phyloP scores from a whole-genome alignment of 2,113 vertebrate genomes.

The Silurus asotus region DNA sequence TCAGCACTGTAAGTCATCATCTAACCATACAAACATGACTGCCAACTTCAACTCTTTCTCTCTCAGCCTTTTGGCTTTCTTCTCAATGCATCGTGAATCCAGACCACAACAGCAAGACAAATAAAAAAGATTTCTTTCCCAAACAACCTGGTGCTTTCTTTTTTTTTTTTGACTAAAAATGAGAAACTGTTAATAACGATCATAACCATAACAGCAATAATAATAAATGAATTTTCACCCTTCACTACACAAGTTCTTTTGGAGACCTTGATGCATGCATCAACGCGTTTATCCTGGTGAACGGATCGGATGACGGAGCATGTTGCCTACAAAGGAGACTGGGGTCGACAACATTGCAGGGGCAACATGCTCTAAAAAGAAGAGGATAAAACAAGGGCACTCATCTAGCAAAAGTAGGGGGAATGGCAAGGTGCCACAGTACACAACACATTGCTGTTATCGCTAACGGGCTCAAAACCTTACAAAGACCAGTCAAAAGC shows the following conservation, averaged over 20 bases:
- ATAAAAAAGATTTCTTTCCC: conserved; percentile 69
- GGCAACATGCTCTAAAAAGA: conserved; percentile 44
- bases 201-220: conserved; percentile 80
- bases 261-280: conserved; percentile 63
- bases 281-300: conserved; percentile 55
- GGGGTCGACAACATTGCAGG: conserved; percentile 21
- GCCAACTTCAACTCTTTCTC: conserved; percentile 71
- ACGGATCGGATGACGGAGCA: conserved; percentile 52
- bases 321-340: conserved; percentile 56
- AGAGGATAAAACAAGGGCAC: conserved; percentile 33
- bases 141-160: conserved; percentile 80
- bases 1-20: conserved; percentile 84
- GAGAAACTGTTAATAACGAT: conserved; percentile 78
- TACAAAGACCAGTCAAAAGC: conserved; percentile 44
- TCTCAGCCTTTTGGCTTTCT: conserved; percentile 64
- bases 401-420: conserved; percentile 32
- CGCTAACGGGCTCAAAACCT: conserved; percentile 43
- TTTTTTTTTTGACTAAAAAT: conserved; percentile 77
- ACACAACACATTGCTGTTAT: conserved; percentile 52
- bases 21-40: conserved; percentile 82
- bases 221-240: conserved; percentile 68
- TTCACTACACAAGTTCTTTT: conserved; percentile 73
- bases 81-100: conserved; percentile 75
- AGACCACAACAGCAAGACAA: conserved; percentile 79
- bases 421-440: conserved; percentile 42